These are phyloP conservation scores for Colossoma macropomum DNA, from an alignment of 2,113 vertebrate species.

Conservation along the genomic window DNA sequence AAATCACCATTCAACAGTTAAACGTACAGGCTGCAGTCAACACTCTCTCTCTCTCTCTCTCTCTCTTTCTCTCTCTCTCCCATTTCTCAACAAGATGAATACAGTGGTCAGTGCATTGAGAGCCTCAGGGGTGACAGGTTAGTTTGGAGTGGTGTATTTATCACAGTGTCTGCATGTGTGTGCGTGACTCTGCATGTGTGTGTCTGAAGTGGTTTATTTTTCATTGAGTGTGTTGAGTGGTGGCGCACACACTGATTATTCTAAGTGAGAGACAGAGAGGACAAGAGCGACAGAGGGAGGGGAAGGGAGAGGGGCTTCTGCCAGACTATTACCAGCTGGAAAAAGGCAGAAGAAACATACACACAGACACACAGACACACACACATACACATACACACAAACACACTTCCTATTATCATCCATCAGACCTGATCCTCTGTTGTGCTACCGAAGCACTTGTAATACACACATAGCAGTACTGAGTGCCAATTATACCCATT, in stretches of 20 bases:
- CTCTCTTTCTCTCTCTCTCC: slow-evolving; percentile 9
- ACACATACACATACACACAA: slow-evolving; percentile 39
- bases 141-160: slow-evolving; percentile 75
- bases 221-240: slow-evolving; percentile 40
- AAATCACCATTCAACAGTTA: slow-evolving; percentile 21
- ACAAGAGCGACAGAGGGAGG: neutral
- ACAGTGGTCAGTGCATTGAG: slow-evolving; percentile 71
- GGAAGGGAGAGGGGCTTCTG: slow-evolving; percentile 42
- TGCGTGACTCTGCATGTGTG: slow-evolving; percentile 71
- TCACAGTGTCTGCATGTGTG: slow-evolving; percentile 70
- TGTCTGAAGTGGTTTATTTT: slow-evolving; percentile 65
- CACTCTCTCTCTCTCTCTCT: neutral
- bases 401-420: slow-evolving; percentile 52
- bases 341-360: slow-evolving; percentile 68
- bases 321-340: slow-evolving; percentile 72
- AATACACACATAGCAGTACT: neutral
- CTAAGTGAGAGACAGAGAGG: slow-evolving; percentile 43
- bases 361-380: slow-evolving; percentile 46
- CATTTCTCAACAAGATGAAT: slow-evolving; percentile 79
- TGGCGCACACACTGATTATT: slow-evolving; percentile 72
- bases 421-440: slow-evolving; percentile 72
- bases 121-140: slow-evolving; percentile 69
- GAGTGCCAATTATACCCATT: neutral
- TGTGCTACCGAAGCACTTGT: slow-evolving; percentile 66
- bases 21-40: slow-evolving; percentile 35